Evolutionary conservation across 2,113 vertebrate genomes (phyloP).

Genomic region (Oryzias celebensis): DNA sequence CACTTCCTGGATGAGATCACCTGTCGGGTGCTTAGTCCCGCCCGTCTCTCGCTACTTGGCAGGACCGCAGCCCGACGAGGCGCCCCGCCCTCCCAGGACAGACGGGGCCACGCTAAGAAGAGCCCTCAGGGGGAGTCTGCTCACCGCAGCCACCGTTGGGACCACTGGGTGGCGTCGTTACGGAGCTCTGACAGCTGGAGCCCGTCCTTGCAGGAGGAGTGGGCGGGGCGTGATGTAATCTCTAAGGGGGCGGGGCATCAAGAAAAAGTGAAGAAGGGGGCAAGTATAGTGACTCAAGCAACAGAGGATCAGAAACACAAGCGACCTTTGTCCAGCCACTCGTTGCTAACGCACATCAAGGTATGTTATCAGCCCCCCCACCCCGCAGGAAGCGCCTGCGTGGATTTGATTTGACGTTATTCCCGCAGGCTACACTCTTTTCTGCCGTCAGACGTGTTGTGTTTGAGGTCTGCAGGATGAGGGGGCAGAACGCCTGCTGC

Average conservation of each 20-base stretch:
- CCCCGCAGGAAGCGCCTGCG: neutral
- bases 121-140: constrained; percentile 16
- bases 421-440: too few relatives aligned
- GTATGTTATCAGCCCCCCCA: constrained; percentile 25
- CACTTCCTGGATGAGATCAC: constrained; percentile 87
- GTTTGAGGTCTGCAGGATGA: too few relatives aligned
- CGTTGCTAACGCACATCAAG: constrained; percentile 27
- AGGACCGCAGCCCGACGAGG: neutral
- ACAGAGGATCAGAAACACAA: constrained; percentile 28
- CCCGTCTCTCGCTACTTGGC: constrained; percentile 63
- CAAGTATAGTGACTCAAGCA: constrained; percentile 25
- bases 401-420: too few relatives aligned
- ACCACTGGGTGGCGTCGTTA: constrained; percentile 65
- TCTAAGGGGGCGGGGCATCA: constrained; percentile 33
- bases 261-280: constrained; percentile 27
- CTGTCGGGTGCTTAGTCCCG: constrained; percentile 78
- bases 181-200: constrained; percentile 41
- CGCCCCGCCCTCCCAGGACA: neutral
- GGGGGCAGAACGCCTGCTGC: too few relatives aligned
- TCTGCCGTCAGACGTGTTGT: too few relatives aligned
- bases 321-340: constrained; percentile 13
- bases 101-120: neutral
- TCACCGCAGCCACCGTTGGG: constrained; percentile 46
- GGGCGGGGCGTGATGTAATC: constrained; percentile 39
- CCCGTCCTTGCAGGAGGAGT: constrained; percentile 51